Base-by-base conservation (phyloP, 2,113 vertebrate genomes). In the Boleophthalmus pectinirostris region DNA sequence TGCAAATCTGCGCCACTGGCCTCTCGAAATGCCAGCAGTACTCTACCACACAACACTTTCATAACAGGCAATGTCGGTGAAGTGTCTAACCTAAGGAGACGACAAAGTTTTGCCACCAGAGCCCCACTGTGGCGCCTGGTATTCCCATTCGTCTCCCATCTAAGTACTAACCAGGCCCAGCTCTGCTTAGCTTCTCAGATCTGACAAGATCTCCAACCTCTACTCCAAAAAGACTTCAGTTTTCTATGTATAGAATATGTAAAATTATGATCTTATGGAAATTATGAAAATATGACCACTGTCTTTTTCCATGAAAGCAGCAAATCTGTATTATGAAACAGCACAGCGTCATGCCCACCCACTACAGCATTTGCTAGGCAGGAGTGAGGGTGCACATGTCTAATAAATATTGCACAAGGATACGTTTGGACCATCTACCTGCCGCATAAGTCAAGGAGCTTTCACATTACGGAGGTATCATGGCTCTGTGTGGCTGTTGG, bases 391-490 rank as follows among this genome's bases (percentile, higher is more conserved):
- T 81, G 82, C 79, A 75, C 78, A 83, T 79, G 81, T 88, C 85
- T 83, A 80, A 89, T 90, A 84, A 87, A 88, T 88, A 88, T 84
- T 89, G 82, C 85, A 89, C 66, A 35, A 84, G 77, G 85, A 87
- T 83, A 82, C 86, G 87, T 88, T 85, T 89, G 83, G 85, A 84
- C 87, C 87, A 82, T 85, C 88, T 80, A 86, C 74, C 72, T 77
- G 53, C 82, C 80, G 83, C 88, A 88, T 87, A 81, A 87, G 88
- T 85, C 85, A 88, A 70, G 76, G 75, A 82, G 80, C 81, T 81
- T 85, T 84, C 82, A 78, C 76, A 84, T 86, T 84, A 78, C 71
- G 54, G 63, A 77, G 85, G 75, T 80, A 79, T 85, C 78, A 74
- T 69, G 83, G 75, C 80, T 82, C 81, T 75, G 73, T 68, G 84